Base-by-base conservation (phyloP, 2,888 invertebrate species). In the Dryomyza anilis region DNA sequence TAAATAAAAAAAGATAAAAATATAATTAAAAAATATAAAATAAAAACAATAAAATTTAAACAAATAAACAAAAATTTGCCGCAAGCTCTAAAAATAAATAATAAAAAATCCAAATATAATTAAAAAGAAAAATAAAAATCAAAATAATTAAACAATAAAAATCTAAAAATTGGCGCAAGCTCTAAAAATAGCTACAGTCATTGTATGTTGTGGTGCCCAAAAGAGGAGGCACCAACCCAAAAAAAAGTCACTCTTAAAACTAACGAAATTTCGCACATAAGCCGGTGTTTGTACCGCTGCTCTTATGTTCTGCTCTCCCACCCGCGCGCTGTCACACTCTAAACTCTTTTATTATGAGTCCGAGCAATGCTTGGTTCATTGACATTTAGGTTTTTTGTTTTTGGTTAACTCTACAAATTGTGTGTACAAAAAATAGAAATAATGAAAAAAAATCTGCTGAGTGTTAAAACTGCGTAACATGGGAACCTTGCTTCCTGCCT, bases 401-500 rank as follows among this genome's bases (percentile, higher is more conserved):
- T 52, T 46, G 53, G 19, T n/a, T 67, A 62, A 65, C 56, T 52
- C 64, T 73, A 73, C 66, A 71, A 64, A 14, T 63, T 66, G 43
- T 39, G 19, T 55, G 36, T 29, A 43, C 6, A 19, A 58, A 53
- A 52, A 57, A 57, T 14, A 25, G 23, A 57, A 64, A 61, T 27
- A 58, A 14, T 12, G 27, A 46, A 14, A 55, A 55, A 21, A 27
- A 30, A 45, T 46, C 10, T 3, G 29, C n/a, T 33, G 23, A 48
- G 33, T 69, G 63, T 59, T 59, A 69, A 76, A 75, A 77, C 76
- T 77, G 77, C 33, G 30, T 65, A 64, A 77, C 74, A 75, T 75
- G 77, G 73, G 75, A 75, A 76, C 69, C 2, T 30, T 5, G 14
- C 14, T 5, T 23, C 10, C 10, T 5, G 2, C 21, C 23, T 21